Evolutionary conservation across 2,113 vertebrate species (phyloP), one percentile per base, ranked within the genome.

Genomic region (Pao palembangensis): DNA sequence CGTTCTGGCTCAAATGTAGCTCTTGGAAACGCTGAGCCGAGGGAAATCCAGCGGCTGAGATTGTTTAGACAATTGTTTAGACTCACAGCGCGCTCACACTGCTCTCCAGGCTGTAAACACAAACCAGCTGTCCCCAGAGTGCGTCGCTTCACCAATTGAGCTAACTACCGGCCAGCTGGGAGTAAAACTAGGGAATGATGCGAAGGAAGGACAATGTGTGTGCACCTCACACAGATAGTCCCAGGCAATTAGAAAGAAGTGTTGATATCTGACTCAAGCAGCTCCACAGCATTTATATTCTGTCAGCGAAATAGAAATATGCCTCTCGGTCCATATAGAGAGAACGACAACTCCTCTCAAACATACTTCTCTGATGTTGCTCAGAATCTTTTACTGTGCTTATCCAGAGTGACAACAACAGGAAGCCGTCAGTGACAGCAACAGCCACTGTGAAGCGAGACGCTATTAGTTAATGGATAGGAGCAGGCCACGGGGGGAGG

Each of bases 41-140:
- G 51, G 76, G 81, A 85, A 87, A 85, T 76, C 79, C 44, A 72
- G 79, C 23, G 72, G 83, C 76, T 78, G 48, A 83, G 82, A 82
- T 72, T 82, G 84, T 87, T 86, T 87, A 85, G 82, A 84, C 71
- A 78, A 82, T 81, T n/a, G n/a, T n/a, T n/a, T n/a, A n/a, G n/a
- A 69, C 83, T 85, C 38, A 61, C 72, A 77, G 76, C 23, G 61
- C 80, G 73, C 75, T 85, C 76, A 47, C 61, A 69, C 55, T 58
- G 67, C 72, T 81, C 79, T 84, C 75, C 71, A 73, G 54, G 79
- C 71, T 75, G 70, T 86, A 87, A 86, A 87, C 85, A 84, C 65
- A 78, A 78, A 71, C 77, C 87, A 87, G 87, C 87, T 86, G 87
- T 81, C 81, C 80, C 82, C 44, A 6, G 74, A 78, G 79, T 75